Percentiles rank a stretch among this genome's conserved stretches.
Evolutionary conservation across 2,797 vertebrate species (phyloP).

Genomic region (Siniperca undulata): DNA sequence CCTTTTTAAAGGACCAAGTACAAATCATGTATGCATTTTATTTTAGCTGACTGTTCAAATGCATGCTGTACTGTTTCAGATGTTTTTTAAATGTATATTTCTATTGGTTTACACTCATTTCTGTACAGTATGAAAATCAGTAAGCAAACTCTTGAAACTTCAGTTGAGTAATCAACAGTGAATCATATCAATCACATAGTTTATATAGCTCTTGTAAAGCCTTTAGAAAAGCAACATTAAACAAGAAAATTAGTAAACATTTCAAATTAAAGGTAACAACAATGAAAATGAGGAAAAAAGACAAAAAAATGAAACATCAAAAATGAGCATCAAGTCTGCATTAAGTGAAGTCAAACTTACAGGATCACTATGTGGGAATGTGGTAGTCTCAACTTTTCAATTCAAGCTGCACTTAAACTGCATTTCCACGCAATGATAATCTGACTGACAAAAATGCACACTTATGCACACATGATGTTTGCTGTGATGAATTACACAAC

Average conservation of each 20-base stretch:
- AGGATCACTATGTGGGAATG: not conserved
- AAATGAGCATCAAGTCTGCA: not conserved
- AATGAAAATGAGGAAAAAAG: not conserved
- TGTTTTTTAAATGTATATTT: not conserved
- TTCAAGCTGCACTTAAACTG: not conserved
- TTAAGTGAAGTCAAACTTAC: not conserved
- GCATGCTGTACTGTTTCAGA: not conserved
- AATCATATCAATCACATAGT: conserved; percentile 4
- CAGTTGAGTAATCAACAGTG: not conserved
- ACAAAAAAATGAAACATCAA: not conserved
- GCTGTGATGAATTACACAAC: not conserved
- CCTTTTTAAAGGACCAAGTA: not conserved
- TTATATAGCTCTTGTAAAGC: not conserved
- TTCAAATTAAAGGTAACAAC: not conserved
- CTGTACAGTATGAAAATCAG: not conserved
- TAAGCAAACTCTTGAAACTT: not conserved
- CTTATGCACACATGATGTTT: not conserved
- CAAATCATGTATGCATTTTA: not conserved
- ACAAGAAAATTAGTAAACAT: not conserved
- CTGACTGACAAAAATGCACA: not conserved
- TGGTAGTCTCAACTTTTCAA: not conserved
- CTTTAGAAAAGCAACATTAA: not conserved
- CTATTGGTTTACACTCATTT: conserved; percentile 1
- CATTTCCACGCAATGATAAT: not conserved
- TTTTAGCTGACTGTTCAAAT: not conserved